phyloP scores from a whole-genome alignment of 2,888 invertebrate genomes.

The Brenthis ino region DNA sequence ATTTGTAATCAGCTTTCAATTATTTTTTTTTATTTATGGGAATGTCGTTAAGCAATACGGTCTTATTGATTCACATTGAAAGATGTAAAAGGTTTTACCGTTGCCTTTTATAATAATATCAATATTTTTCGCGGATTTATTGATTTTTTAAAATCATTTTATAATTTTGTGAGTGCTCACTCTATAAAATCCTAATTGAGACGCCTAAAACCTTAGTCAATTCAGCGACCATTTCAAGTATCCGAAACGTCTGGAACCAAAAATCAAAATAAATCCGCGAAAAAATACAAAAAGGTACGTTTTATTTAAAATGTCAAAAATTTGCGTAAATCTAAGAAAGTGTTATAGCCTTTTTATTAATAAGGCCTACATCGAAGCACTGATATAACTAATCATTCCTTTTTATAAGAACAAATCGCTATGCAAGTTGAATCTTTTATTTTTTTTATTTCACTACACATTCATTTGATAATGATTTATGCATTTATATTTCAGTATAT shows the following conservation, averaged over 20 bases:
- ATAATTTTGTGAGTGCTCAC: too few relatives aligned
- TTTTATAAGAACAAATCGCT: background rate
- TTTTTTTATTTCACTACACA: conserved; percentile 15
- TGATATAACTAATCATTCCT: conserved; percentile 5
- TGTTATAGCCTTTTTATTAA: background rate
- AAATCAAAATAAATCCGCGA: too few relatives aligned
- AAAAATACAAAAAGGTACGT: too few relatives aligned
- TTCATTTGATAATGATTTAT: conserved; percentile 34
- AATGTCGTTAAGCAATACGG: background rate
- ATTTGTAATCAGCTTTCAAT: background rate
- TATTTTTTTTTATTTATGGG: background rate
- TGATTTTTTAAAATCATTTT: too few relatives aligned
- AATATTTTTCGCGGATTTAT: background rate
- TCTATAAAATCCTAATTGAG: too few relatives aligned
- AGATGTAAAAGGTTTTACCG: background rate
- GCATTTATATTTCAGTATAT: conserved; percentile 62
- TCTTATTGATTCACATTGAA: background rate
- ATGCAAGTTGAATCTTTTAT: background rate
- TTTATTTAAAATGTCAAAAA: too few relatives aligned
- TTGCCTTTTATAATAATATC: background rate
- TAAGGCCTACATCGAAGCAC: background rate
- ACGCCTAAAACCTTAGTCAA: too few relatives aligned
- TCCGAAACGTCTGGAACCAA: too few relatives aligned
- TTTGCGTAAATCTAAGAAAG: too few relatives aligned
- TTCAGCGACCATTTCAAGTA: too few relatives aligned